phyloP scores from a whole-genome alignment of 2,113 vertebrate genomes.

The Gulo gulo region DNA sequence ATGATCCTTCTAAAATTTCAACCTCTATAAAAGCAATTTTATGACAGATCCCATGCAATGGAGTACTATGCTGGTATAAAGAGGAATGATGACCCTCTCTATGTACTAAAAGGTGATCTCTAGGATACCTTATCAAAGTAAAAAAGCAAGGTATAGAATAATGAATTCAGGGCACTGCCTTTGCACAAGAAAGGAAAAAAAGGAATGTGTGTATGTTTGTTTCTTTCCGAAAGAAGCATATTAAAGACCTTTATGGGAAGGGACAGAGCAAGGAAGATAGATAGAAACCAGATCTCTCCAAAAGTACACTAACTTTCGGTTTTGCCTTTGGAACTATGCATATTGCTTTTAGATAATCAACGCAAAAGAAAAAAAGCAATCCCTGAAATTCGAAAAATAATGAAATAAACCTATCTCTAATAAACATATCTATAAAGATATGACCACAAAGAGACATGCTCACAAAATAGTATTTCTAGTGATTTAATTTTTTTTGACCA shows the following conservation, averaged over 20 bases:
- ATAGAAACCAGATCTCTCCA: not conserved
- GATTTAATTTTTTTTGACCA: conserved; percentile 35
- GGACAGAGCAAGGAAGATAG: not conserved
- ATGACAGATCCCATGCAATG: not conserved
- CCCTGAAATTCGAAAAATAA: not conserved
- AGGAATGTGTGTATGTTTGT: not conserved
- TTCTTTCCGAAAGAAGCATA: conserved; percentile 1
- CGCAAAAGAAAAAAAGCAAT: not conserved
- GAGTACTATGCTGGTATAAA: not conserved
- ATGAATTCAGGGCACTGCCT: not conserved
- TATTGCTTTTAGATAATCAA: not conserved
- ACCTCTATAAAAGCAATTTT: not conserved
- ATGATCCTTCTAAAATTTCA: not conserved
- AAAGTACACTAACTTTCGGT: not conserved
- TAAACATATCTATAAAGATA: not conserved
- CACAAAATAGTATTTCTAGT: not conserved
- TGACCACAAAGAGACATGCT: not conserved
- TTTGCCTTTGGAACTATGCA: not conserved
- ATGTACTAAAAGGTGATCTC: not conserved
- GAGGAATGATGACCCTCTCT: not conserved
- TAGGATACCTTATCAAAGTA: not conserved
- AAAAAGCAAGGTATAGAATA: not conserved
- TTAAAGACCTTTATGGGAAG: not conserved
- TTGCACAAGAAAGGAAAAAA: not conserved
- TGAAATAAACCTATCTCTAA: not conserved